Evolutionary conservation across 2,888 invertebrate species (phyloP), one percentile per base, ranked within the genome.

Genomic region (Andricus quercusramuli): DNA sequence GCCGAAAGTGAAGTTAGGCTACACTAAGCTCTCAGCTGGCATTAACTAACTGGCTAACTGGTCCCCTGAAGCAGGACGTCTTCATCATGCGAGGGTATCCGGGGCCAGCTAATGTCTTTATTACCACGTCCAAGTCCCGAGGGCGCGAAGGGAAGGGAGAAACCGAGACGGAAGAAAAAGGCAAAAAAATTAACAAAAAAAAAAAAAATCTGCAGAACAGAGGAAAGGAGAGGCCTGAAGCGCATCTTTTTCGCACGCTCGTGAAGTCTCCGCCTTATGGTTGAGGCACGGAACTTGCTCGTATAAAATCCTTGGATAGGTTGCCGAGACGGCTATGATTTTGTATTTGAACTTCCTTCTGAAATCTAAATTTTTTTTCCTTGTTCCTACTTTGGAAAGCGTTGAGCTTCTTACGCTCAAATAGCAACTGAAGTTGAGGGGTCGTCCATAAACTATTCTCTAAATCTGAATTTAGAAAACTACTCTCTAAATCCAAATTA

Each of bases 41-140:
- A 84, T 79, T 83, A 84, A 83, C 68, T 85, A 85, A 85, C 74
- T 74, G 56, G 84, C 85, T 84, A 85, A 85, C 83, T 83, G 88
- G 87, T 84, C 89, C 85, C 86, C 83, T 81, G 86, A 86, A 89
- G 86, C 83, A 87, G 83, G 87, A 86, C 87, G 86, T 86, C 87
- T 84, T 86, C 84, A 83, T 85, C 86, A 85, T 76, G 67, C 62
- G 81, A 81, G 79, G 79, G 83, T 78, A 78, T 59, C 78, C 67
- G 81, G 81, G 83, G 84, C 83, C 79, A 78, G 84, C 84, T 89
- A 89, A 89, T 89, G 89, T 89, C 89, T 89, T 89, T 88, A 89
- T 89, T 89, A 88, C 83, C 82, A 76, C 82, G 78, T 84, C 80
- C 83, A 78, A 81, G 83, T 80, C 78, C 79, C 80, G 79, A 76